phyloP scores from a whole-genome alignment of 2,888 invertebrate genomes.

The Phyto melanocephala region DNA sequence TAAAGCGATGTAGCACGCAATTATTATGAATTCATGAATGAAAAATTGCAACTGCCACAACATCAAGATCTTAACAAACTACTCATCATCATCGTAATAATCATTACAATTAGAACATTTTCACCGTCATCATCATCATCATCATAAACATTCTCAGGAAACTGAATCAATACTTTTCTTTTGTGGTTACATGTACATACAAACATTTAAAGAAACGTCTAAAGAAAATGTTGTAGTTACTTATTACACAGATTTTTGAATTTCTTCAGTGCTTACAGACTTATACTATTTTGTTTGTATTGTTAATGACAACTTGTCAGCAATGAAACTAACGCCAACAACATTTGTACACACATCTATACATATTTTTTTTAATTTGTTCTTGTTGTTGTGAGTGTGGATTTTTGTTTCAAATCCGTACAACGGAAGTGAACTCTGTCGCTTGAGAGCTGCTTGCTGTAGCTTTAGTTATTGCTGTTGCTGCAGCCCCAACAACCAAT shows the following conservation, averaged over 20 bases:
- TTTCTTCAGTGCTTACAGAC: slow-evolving; percentile 31
- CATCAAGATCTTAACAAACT: slow-evolving; percentile 41
- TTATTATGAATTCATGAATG: slow-evolving; percentile 66
- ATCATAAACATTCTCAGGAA: slow-evolving; percentile 24
- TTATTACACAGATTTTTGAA: no score
- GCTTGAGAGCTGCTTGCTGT: slow-evolving; percentile 47
- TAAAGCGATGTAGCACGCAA: slow-evolving; percentile 34
- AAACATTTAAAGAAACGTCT: no score
- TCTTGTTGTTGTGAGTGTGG: slow-evolving; percentile 2
- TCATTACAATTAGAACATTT: not conserved
- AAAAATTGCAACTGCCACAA: slow-evolving; percentile 30
- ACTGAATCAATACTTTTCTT: slow-evolving; percentile 22
- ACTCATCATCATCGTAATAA: slow-evolving; percentile 25
- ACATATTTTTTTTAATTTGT: not conserved
- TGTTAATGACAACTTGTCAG: slow-evolving; percentile 59
- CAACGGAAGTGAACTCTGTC: slow-evolving; percentile 69
- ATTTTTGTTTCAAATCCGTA: slow-evolving; percentile 61
- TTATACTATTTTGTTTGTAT: not conserved
- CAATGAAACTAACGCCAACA: slow-evolving; percentile 59
- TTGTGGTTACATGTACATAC: no score
- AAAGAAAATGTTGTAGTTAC: slow-evolving; percentile 34
- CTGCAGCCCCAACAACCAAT: not conserved
- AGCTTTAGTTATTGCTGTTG: not conserved
- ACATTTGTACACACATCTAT: no score
- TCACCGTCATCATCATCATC: slow-evolving; percentile 1